Conservation (phyloP, 2,113 vertebrate species). For the Taxidea taxus region DNA sequence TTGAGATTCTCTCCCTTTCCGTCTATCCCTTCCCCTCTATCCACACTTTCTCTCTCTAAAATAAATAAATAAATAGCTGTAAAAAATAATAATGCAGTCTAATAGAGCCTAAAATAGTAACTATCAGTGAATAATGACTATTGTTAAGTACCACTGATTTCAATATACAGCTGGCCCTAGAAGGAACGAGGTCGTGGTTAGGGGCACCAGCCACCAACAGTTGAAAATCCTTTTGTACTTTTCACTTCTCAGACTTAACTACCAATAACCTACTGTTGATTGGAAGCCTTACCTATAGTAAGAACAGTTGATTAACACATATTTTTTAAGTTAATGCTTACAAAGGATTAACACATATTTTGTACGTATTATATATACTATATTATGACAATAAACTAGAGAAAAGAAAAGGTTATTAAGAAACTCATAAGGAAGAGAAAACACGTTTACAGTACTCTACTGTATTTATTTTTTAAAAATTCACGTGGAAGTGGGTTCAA, state of each 20-base stretch:
- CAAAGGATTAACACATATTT: neutral
- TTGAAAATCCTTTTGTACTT: neutral
- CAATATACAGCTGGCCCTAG: neutral
- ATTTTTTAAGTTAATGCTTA: neutral
- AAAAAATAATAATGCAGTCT: neutral
- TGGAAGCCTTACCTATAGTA: neutral
- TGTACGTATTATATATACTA: neutral
- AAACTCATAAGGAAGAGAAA: neutral
- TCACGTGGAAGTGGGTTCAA: neutral
- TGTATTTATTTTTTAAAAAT: neutral
- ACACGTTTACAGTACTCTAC: neutral
- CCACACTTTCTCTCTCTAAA: neutral
- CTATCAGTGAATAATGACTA: neutral
- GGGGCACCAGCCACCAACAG: neutral
- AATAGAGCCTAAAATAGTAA: conserved; percentile 17
- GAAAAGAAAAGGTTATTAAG: neutral
- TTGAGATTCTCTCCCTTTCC: neutral
- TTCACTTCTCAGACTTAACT: neutral
- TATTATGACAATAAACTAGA: neutral
- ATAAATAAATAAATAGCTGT: neutral
- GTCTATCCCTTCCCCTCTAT: neutral
- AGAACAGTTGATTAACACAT: neutral
- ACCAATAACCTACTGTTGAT: neutral
- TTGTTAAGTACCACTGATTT: neutral
- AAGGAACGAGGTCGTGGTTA: neutral